Conservation (phyloP, 2,113 vertebrate species). For the Uropsilus gracilis region DNA sequence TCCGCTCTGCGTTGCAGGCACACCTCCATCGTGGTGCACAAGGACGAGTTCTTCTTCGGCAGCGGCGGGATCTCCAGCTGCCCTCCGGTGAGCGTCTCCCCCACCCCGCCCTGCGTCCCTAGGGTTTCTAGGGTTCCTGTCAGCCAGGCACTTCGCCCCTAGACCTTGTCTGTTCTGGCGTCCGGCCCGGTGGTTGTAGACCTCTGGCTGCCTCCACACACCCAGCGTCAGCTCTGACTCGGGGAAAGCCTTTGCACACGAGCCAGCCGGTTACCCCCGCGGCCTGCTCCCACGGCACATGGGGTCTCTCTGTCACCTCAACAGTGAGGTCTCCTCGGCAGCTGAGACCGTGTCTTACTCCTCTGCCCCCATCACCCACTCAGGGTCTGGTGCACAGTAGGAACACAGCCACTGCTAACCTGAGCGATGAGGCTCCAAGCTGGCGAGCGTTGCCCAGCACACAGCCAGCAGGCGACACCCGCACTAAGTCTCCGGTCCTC, state of each 20-base stretch:
- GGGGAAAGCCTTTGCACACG: neutral
- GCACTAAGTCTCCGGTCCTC: neutral
- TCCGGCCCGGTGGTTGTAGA: neutral
- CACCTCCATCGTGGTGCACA: conserved; percentile 94
- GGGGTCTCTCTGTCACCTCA: neutral
- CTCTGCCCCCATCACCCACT: neutral
- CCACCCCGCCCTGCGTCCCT: neutral
- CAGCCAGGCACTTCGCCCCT: neutral
- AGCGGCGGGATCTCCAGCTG: conserved; percentile 93
- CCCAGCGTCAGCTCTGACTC: neutral
- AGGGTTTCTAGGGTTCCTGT: neutral
- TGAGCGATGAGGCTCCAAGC: neutral
- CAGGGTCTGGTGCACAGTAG: neutral
- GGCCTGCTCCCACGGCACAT: neutral
- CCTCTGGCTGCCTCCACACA: neutral
- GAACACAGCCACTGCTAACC: neutral
- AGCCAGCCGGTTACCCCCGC: neutral
- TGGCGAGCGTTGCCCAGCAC: neutral
- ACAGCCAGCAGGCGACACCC: neutral
- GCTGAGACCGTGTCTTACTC: neutral
- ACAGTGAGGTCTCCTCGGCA: neutral
- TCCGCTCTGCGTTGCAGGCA: conserved; percentile 88
- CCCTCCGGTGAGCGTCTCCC: conserved; percentile 90
- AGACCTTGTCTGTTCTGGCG: neutral
- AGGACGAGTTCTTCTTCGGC: conserved; percentile 95